Base-by-base conservation (phyloP, 2,113 vertebrate genomes). In the Mus pahari region DNA sequence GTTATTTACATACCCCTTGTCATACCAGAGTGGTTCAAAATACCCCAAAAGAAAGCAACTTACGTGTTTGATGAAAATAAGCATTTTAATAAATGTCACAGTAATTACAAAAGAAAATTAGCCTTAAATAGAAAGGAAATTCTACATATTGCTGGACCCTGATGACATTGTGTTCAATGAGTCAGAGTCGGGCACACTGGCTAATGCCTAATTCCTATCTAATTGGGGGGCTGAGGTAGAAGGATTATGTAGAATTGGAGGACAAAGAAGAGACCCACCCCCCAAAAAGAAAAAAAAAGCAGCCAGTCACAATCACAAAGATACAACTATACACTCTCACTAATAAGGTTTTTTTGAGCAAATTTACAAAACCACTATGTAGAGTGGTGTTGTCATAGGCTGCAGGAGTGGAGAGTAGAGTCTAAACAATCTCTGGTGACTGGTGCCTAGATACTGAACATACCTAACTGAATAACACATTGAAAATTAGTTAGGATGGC, bases 11-110 rank as follows among this genome's bases (percentile, higher is more conserved):
- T 0, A 89, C 39, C 16, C 31, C 71, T 42, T 14, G 45, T 89
- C 50, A 94, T 0, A 94, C 62, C 60, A 78, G 53, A 33, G 81
- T 77, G 89, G 74, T 73, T 96, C 60, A 96, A 36, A 91, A 89
- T 16, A 84, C 71, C 4, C 82, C 86, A 95, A 89, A 16, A 31
- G 12, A 39, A 94, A 93, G 53, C 17, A 93, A 78, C 39, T 42
- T 58, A 73, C 78, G 73, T 77, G 28, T 73, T 31, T n/a, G 89
- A 28, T 60, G 36, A 92, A 31, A 78, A 42, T 83, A 58, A 16
- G 82, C 78, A 33, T 75, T 71, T 45, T 19, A 48, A 93, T 81
- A 64, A 50, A n/a, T 70, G 24, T 91, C 8, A 86, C 3, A 36
- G 5, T 50, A 86, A 36, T 24, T 22, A 70, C 64, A n/a, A 39